Conservation (phyloP, 2,113 vertebrate genomes). For the Tricholaema leucomelas region DNA sequence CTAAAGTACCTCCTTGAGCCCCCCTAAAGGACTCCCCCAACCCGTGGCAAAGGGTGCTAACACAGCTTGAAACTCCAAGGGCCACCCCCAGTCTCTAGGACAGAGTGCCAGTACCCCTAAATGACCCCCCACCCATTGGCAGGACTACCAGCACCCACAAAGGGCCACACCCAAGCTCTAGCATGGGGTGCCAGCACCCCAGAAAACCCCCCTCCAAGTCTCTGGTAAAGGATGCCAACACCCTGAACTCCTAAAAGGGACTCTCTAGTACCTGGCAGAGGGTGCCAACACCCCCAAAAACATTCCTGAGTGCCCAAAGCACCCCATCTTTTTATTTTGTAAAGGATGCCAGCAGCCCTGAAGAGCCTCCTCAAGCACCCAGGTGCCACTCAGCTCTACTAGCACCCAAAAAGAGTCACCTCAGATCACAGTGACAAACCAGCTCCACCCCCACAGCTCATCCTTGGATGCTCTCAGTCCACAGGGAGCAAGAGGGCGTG, state of each 20-base stretch:
- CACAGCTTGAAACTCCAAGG: background rate
- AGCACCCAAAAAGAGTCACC: background rate
- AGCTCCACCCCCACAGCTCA: accelerated
- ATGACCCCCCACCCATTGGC: too few relatives aligned
- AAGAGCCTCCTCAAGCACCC: background rate
- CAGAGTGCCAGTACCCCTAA: background rate
- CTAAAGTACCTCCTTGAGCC: too few relatives aligned
- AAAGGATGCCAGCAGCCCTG: background rate
- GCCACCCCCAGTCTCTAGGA: background rate
- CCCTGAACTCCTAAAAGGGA: background rate
- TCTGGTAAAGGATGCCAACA: background rate
- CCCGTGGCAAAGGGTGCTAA: background rate
- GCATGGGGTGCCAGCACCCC: background rate
- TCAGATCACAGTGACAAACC: accelerated
- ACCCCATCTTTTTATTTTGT: too few relatives aligned
- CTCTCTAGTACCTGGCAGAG: background rate
- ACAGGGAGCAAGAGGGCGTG: accelerated
- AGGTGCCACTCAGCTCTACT: background rate
- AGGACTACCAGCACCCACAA: too few relatives aligned
- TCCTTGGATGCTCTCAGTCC: background rate
- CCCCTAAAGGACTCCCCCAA: too few relatives aligned
- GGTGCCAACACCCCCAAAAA: background rate
- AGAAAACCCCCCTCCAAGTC: too few relatives aligned
- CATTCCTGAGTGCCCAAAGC: too few relatives aligned
- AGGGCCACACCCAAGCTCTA: too few relatives aligned